Evolutionary conservation across 2,888 invertebrate genomes (phyloP).

Genomic region (Ceraclea dissimilis): DNA sequence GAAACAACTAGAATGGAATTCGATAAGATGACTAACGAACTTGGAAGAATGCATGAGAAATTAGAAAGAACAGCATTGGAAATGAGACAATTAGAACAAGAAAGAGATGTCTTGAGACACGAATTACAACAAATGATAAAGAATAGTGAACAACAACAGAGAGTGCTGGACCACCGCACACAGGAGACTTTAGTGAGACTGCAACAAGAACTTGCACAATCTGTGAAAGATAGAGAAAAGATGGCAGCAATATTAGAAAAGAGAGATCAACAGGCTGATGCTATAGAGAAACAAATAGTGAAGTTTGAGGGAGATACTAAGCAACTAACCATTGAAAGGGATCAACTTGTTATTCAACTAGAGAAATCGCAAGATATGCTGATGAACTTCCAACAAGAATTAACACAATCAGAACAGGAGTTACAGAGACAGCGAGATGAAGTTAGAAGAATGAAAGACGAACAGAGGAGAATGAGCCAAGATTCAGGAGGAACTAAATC

Average conservation of each 20-base stretch:
- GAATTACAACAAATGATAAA: conserved; percentile 61
- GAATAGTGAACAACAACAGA: conserved; percentile 56
- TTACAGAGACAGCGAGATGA: conserved; percentile 75
- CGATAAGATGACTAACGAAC: conserved; percentile 74
- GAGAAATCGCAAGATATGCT: conserved; percentile 91
- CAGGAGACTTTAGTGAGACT: conserved; percentile 65
- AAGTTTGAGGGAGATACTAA: conserved; percentile 81
- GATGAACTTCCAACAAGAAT: conserved; percentile 86
- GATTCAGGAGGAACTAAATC: conserved; percentile 63
- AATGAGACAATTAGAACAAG: conserved; percentile 63
- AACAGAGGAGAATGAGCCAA: conserved; percentile 63
- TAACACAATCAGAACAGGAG: conserved; percentile 76
- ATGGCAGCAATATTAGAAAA: conserved; percentile 71
- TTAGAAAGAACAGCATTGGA: conserved; percentile 65
- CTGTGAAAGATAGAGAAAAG: conserved; percentile 67
- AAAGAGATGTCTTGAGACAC: conserved; percentile 62
- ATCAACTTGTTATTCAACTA: conserved; percentile 80
- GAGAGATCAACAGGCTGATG: conserved; percentile 70
- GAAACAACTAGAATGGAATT: conserved; percentile 79
- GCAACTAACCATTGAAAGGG: conserved; percentile 76
- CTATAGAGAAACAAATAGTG: conserved; percentile 76
- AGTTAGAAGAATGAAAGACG: conserved; percentile 63
- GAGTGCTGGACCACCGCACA: conserved; percentile 58
- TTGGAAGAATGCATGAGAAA: conserved; percentile 73
- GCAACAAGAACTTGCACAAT: conserved; percentile 65